Base-by-base conservation (phyloP, 2,888 invertebrate genomes). In the Apodemia zela region DNA sequence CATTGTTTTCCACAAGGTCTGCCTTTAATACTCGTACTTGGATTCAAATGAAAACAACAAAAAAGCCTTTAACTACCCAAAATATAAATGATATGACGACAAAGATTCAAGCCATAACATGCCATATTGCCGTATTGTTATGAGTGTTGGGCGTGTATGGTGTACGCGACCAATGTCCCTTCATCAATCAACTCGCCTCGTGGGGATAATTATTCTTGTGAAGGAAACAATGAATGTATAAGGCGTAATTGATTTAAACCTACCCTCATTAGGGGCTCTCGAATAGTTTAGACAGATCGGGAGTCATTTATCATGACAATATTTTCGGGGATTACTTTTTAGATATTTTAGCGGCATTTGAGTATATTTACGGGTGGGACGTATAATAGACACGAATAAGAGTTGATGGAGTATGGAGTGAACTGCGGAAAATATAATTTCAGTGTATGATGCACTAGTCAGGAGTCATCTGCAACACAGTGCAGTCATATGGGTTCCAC, bases 141-240 rank as follows among this genome's bases (percentile, higher is more conserved):
- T 54, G 54, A 54, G 25, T 15, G 5, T 0, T 21, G 54, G 15
- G 54, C 5, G 25, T 54, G 18, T 17, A 15, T 54, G 13, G 3
- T 1, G 21, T 6, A 15, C 25, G 54, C n/a, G 45, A 45, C 25
- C 54, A 25, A 54, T 21, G 54, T 45, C 60, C 58, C 49, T 59
- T 59, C 62, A 66, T 66, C 64, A 65, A 65, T 67, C 63, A 67
- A 54, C 42, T 21, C 25, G 62, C 21, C 59, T 47, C 47, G 29
- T 57, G 57, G 63, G 59, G 60, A 66, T 64, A 67, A 67, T 67
- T 66, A 67, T 63, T 66, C 67, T 65, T 62, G 61, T 64, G 63
- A 63, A 66, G 66, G 54, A 67, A 67, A 66, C 63, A 64, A 66
- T 64, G 62, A 62, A 59, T 63, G 63, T 59, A 49, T 59, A 63